Evolutionary conservation across 2,888 invertebrate species (phyloP).

Genomic region (Allophyes oxyacanthae): DNA sequence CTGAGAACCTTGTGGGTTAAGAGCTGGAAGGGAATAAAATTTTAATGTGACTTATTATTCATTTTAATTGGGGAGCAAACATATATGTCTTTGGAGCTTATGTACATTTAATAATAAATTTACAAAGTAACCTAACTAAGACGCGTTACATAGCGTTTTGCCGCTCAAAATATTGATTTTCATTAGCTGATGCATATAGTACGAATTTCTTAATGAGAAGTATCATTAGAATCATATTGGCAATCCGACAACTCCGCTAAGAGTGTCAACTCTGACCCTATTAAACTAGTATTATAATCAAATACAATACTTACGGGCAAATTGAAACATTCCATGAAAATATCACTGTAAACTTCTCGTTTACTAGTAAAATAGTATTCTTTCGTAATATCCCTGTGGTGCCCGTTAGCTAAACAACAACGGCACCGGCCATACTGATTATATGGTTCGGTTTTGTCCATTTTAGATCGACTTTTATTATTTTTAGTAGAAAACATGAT

Average conservation of each 20-base stretch:
- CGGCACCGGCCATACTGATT: conserved; percentile 69
- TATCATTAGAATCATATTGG: too few relatives aligned
- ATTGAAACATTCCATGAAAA: conserved; percentile 75
- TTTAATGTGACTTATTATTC: too few relatives aligned
- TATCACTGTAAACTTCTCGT: conserved; percentile 70
- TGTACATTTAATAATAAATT: too few relatives aligned
- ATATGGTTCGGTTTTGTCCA: conserved; percentile 29
- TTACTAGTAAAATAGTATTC: conserved; percentile 66
- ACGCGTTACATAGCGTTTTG: too few relatives aligned
- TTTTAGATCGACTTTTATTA: conserved; percentile 7
- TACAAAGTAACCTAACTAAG: too few relatives aligned
- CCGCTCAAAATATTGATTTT: too few relatives aligned
- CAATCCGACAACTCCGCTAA: too few relatives aligned
- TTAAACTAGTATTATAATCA: not conserved
- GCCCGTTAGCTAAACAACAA: conserved; percentile 70
- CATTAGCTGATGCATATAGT: too few relatives aligned
- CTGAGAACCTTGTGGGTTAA: conserved; percentile 61
- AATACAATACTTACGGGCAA: conserved; percentile 68
- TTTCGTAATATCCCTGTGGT: conserved; percentile 68
- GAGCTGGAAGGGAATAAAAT: conserved; percentile 62
- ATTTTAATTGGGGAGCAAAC: too few relatives aligned
- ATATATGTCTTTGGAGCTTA: too few relatives aligned
- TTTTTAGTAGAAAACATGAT: conserved; percentile 15
- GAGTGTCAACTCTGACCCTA: too few relatives aligned
- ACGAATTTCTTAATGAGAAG: too few relatives aligned